These are phyloP conservation scores for Eleutherodactylus coqui DNA, from an alignment of 2,797 vertebrate genomes.

Conservation along the genomic window DNA sequence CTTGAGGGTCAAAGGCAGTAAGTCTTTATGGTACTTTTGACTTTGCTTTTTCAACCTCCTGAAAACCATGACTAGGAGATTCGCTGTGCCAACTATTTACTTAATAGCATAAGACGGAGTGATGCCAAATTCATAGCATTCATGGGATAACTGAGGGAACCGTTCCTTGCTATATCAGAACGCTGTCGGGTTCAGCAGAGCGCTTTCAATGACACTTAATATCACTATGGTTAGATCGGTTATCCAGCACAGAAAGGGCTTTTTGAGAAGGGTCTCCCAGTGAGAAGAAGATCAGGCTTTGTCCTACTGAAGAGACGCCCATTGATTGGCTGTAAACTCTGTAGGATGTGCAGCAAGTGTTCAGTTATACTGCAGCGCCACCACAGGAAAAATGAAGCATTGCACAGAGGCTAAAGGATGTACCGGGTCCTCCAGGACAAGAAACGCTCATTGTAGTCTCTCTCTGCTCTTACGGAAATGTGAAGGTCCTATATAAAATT, in stretches of 20 bases:
- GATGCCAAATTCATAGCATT: no score
- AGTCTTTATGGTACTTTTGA: no score
- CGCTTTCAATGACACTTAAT: not conserved
- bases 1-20: no score
- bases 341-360: no score
- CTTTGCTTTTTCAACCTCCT: no score
- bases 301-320: not conserved
- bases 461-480: not conserved
- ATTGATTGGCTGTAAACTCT: not conserved
- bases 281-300: not conserved
- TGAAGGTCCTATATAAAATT: no score
- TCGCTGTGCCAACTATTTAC: no score
- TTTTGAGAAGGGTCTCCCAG: not conserved
- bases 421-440: not conserved
- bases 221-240: not conserved
- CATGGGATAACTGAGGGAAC: no score
- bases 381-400: not conserved
- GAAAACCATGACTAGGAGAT: no score
- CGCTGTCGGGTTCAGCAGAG: not conserved
- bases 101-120: no score
- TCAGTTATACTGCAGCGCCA: not conserved
- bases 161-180: not conserved
- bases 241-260: no score
- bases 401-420: not conserved
- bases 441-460: not conserved